These are phyloP conservation scores for Anthonomus grandis DNA, from an alignment of 1,140 invertebrate species.

Conservation along the genomic window DNA sequence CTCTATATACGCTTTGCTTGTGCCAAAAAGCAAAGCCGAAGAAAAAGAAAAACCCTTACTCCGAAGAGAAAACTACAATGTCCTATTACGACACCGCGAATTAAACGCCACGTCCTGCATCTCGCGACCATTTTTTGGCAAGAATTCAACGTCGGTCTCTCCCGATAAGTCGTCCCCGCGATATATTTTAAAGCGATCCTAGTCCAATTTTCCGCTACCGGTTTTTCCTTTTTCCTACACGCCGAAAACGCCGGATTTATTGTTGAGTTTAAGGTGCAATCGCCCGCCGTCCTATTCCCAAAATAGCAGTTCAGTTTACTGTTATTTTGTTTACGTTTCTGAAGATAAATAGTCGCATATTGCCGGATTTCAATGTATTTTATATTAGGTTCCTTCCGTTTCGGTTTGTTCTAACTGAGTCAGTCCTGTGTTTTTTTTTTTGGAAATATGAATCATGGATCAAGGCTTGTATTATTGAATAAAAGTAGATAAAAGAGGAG, in stretches of 20 bases:
- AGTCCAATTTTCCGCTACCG: constrained; percentile 8
- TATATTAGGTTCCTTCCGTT: background rate
- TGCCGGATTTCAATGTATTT: constrained; percentile 3
- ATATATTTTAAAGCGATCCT: constrained; percentile 9
- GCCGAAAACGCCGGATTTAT: constrained; percentile 8
- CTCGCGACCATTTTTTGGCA: background rate
- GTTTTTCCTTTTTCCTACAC: constrained; percentile 3
- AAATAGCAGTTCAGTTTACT: constrained; percentile 11
- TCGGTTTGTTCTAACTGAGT: no score
- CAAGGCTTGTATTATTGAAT: no score
- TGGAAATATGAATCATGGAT: no score
- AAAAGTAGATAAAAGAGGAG: no score
- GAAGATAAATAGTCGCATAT: background rate
- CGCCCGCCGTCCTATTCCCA: constrained; percentile 7
- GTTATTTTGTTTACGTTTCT: constrained; percentile 8
- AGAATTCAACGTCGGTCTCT: background rate
- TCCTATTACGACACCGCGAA: no score
- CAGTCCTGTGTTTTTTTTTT: no score
- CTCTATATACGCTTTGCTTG: no score
- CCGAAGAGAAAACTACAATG: no score
- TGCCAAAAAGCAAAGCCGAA: no score
- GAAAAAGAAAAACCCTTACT: no score
- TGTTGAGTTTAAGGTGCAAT: constrained; percentile 7
- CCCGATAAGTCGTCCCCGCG: background rate
- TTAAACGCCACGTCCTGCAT: background rate